These are phyloP conservation scores for Brenthis hecate DNA, from an alignment of 2,888 invertebrate genomes.

Conservation along the genomic window DNA sequence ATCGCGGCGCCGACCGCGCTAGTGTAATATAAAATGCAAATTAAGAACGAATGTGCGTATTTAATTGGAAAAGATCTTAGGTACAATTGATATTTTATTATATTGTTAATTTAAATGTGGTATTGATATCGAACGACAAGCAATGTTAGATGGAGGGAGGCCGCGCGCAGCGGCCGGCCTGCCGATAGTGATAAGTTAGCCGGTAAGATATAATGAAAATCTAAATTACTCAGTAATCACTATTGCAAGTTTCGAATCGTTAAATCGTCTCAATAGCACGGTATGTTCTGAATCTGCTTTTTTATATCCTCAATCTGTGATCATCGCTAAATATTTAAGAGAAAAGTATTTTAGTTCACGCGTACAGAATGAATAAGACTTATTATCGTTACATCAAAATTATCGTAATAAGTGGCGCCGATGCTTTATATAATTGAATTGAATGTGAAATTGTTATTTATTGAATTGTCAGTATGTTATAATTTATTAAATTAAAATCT, in stretches of 20 bases:
- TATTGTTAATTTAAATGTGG: conserved; percentile 81
- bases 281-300: conserved; percentile 80
- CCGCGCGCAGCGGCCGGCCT: conserved; percentile 66
- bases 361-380: conserved; percentile 62
- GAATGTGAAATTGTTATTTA: conserved; percentile 79
- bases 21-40: conserved; percentile 71
- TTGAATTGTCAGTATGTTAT: conserved; percentile 76
- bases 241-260: conserved; percentile 79
- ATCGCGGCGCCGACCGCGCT: conserved; percentile 50
- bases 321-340: conserved; percentile 80
- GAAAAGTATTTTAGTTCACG: conserved; percentile 71
- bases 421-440: conserved; percentile 69
- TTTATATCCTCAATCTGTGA: conserved; percentile 82
- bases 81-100: conserved; percentile 82
- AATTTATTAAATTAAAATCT: conserved; percentile 79
- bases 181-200: conserved; percentile 79
- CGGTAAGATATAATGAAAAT: conserved; percentile 77
- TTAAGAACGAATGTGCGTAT: conserved; percentile 72
- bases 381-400: conserved; percentile 59
- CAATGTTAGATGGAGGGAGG: conserved; percentile 73
- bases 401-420: conserved; percentile 59
- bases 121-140: conserved; percentile 79
- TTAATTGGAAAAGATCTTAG: conserved; percentile 80
- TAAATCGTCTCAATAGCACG: conserved; percentile 79
- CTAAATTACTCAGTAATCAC: conserved; percentile 81